Evolutionary conservation across 2,797 vertebrate species (phyloP).

Genomic region (Sphenopsis melanotis): DNA sequence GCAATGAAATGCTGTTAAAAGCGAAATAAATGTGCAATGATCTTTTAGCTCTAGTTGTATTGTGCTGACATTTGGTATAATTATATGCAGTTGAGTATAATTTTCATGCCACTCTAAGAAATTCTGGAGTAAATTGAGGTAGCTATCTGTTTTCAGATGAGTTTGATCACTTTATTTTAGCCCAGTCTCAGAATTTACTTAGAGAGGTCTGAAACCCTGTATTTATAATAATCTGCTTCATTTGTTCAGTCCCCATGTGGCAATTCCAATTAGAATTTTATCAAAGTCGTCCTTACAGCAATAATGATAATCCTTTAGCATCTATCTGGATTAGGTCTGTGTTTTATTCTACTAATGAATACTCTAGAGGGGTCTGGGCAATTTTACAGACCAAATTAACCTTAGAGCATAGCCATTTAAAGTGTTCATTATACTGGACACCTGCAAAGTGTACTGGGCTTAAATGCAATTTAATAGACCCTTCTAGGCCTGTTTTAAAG

Average conservation of each 20-base stretch:
- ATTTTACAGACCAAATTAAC: constrained; percentile 79
- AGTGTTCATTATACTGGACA: constrained; percentile 74
- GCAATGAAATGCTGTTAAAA: constrained; percentile 19
- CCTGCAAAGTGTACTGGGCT: constrained; percentile 67
- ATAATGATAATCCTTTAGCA: constrained; percentile 73
- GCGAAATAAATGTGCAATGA: not conserved
- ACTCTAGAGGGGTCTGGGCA: constrained; percentile 67
- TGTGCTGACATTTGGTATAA: constrained; percentile 33
- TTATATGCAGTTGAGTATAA: constrained; percentile 38
- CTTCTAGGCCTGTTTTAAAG: constrained; percentile 62
- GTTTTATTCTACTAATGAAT: constrained; percentile 75
- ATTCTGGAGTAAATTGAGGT: constrained; percentile 39
- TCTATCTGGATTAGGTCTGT: constrained; percentile 68
- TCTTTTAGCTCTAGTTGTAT: constrained; percentile 54
- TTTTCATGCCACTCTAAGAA: constrained; percentile 49
- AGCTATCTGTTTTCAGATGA: constrained; percentile 14
- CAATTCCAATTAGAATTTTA: constrained; percentile 70
- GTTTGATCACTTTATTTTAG: constrained; percentile 40
- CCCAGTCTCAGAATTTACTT: constrained; percentile 22
- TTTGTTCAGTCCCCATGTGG: constrained; percentile 55
- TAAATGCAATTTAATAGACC: constrained; percentile 72
- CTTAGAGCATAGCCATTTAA: constrained; percentile 66
- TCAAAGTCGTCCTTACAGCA: constrained; percentile 65
- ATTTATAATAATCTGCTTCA: constrained; percentile 64
- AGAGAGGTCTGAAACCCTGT: constrained; percentile 14